phyloP scores from a whole-genome alignment of 2,888 invertebrate species.

The Cordilura impudica region DNA sequence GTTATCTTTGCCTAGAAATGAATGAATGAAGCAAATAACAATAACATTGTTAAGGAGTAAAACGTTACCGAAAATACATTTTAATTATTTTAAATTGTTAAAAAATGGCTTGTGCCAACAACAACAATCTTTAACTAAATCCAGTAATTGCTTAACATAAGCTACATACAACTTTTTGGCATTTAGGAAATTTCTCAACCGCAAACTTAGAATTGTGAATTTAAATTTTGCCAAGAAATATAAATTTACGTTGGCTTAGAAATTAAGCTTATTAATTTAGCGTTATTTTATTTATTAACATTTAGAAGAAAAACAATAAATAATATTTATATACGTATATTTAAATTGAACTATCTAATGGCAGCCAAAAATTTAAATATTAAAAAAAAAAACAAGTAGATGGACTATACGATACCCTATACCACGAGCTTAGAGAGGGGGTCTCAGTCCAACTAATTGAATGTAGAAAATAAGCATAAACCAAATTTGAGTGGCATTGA shows the following conservation, averaged over 20 bases:
- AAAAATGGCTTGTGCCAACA: constrained; percentile 33
- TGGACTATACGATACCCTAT: too few relatives aligned
- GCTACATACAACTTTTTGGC: background rate
- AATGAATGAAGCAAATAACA: background rate
- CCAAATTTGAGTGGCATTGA: too few relatives aligned
- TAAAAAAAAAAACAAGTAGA: too few relatives aligned
- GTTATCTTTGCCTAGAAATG: constrained; percentile 39
- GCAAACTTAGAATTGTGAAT: background rate
- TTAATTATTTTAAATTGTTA: constrained; percentile 60
- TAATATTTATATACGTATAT: too few relatives aligned
- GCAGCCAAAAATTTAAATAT: too few relatives aligned
- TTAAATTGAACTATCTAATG: too few relatives aligned
- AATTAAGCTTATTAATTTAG: constrained; percentile 53
- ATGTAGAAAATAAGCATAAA: too few relatives aligned
- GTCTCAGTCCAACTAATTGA: too few relatives aligned
- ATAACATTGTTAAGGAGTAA: background rate
- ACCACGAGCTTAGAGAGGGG: too few relatives aligned
- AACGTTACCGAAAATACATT: constrained; percentile 48
- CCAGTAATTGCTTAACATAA: background rate
- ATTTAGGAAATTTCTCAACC: background rate
- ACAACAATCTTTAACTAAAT: background rate
- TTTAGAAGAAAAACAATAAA: background rate
- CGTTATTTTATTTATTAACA: background rate
- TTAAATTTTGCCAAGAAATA: constrained; percentile 17
- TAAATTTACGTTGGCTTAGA: constrained; percentile 39